Evolutionary conservation across 2,113 vertebrate genomes (phyloP), one percentile per base, ranked within the genome.

Genomic region (Picathartes gymnocephalus): DNA sequence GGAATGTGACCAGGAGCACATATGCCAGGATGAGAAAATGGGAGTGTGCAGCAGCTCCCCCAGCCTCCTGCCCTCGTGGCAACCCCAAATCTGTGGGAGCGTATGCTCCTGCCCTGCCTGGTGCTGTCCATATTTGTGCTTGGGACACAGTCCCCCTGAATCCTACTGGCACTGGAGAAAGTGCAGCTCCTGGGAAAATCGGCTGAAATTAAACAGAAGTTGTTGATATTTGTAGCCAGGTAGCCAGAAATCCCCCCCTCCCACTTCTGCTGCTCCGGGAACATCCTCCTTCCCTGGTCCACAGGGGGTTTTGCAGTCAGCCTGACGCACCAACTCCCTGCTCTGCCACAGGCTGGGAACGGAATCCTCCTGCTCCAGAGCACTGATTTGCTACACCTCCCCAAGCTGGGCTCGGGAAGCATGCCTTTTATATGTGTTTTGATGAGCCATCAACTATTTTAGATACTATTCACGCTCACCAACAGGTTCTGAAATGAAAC

Each of bases 401-500:
- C 8, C 3, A 69, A 83, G 87, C 54, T 70, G 66, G 73, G 72
- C 85, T 85, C 11, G 5, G 61, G 50, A 84, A 60, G 56, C n/a
- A n/a, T 54, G 42, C 76, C 50, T 91, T 92, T 84, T 84, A 11
- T 78, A 23, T 27, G 47, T 88, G 81, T 88, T 97, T 61, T 89
- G 93, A 95, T 95, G 94, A 95, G 92, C 81, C 94, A 93, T 83
- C 95, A 80, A 61, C 69, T 91, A 72, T 91, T 91, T 86, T 30
- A 95, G 80, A 65, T 84, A 69, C 81, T 69, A 45, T 87, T 91
- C 73, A 76, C 60, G 79, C 93, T 95, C 81, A 92, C 94, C 91
- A 87, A 60, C 77, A 82, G 92, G 61, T 94, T 95, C 88, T 61
- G 90, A 92, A 93, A 93, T 79, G 86, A 97, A 96, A 92, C 83